These are phyloP conservation scores for Cassiopea andromeda DNA, from an alignment of 30 jellyfish, hydroid and myxozoan species.

Conservation along the genomic window DNA sequence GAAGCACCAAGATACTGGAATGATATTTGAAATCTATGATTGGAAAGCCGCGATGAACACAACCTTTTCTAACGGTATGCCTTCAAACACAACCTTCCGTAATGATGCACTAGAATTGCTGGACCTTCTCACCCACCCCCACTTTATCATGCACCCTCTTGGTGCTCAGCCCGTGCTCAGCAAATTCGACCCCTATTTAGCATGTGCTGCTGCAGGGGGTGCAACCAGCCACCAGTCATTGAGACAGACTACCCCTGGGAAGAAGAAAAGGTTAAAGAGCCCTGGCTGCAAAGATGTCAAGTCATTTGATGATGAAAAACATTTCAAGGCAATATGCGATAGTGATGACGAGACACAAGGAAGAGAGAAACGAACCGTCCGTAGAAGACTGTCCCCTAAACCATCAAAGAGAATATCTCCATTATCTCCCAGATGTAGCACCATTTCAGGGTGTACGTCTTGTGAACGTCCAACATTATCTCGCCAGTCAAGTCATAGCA, in stretches of 20 bases:
- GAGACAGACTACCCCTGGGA: slow-evolving; percentile 11
- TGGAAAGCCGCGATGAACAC: slow-evolving; percentile 99
- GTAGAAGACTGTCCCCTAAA: slow-evolving; percentile 37
- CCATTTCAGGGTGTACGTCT: background rate
- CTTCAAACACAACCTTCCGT: slow-evolving; percentile 53
- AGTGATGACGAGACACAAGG: slow-evolving; percentile 56
- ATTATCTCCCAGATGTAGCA: slow-evolving; percentile 19
- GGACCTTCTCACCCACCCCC: slow-evolving; percentile 89
- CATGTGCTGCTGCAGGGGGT: slow-evolving; percentile 97
- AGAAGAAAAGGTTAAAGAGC: slow-evolving; percentile 23
- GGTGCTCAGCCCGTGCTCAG: slow-evolving; percentile 76
- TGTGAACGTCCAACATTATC: slow-evolving; percentile 40
- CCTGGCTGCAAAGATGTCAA: slow-evolving; percentile 19
- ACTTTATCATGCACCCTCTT: slow-evolving; percentile 97
- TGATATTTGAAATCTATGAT: slow-evolving; percentile 95
- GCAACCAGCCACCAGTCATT: slow-evolving; percentile 9
- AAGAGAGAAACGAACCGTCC: slow-evolving; percentile 21
- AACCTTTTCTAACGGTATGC: slow-evolving; percentile 92
- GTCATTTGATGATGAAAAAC: slow-evolving; percentile 9
- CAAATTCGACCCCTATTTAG: slow-evolving; percentile 36
- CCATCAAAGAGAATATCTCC: slow-evolving; percentile 35
- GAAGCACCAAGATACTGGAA: slow-evolving; percentile 89
- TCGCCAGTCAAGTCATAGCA: slow-evolving; percentile 62
- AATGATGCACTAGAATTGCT: slow-evolving; percentile 92
- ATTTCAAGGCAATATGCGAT: slow-evolving; percentile 22